Evolutionary conservation across 2,797 vertebrate genomes (phyloP).

Genomic region (Cryptoblepharus egeriae): DNA sequence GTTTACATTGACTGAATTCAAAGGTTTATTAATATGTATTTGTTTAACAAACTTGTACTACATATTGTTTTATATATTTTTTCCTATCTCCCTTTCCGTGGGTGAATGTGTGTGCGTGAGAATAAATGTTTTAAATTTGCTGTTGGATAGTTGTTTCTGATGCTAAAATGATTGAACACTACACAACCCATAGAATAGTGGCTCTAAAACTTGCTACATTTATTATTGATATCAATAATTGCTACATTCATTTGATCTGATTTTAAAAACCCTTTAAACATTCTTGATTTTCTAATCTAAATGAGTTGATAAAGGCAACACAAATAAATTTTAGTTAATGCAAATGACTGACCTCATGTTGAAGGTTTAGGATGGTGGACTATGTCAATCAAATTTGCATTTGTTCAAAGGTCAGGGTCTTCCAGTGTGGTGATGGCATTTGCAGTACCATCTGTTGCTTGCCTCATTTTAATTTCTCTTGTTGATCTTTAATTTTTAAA

Average conservation of each 20-base stretch:
- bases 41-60: not conserved
- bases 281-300: constrained; percentile 59
- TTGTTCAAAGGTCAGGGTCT: not conserved
- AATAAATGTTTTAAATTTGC: not conserved
- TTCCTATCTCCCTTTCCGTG: not conserved
- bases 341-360: constrained; percentile 58
- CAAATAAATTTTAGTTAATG: constrained; percentile 56
- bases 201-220: too few relatives aligned
- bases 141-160: not conserved
- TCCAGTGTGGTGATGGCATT: not conserved
- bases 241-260: constrained; percentile 55
- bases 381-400: not conserved
- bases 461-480: not conserved
- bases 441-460: not conserved
- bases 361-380: not conserved
- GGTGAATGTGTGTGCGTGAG: not conserved
- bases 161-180: not conserved
- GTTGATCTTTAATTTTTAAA: not conserved
- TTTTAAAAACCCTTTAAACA: constrained; percentile 52
- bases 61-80: not conserved
- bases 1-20: not conserved
- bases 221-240: too few relatives aligned
- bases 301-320: constrained; percentile 48
- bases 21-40: not conserved
- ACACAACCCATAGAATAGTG: not conserved